Percentiles rank a stretch among this genome's conserved stretches.
Evolutionary conservation across 2,113 vertebrate species (phyloP).

Genomic region (Mesoclemmys tuberculata): DNA sequence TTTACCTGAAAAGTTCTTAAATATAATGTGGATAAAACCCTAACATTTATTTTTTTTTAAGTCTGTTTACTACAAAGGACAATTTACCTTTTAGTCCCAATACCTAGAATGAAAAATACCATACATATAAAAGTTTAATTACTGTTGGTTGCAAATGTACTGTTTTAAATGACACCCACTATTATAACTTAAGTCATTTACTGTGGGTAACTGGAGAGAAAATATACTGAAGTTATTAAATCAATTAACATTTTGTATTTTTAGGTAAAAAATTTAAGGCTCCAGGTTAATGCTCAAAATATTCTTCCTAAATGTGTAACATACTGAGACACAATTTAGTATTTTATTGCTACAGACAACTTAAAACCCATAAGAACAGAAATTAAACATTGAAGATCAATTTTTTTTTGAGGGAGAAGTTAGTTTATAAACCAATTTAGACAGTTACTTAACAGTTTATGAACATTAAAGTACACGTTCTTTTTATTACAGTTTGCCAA

Average conservation of each 20-base stretch:
- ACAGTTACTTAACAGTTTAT: slow-evolving; percentile 22
- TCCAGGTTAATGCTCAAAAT: neutral
- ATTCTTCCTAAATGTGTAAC: neutral
- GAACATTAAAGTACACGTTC: neutral
- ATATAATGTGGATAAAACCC: neutral
- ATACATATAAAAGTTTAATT: neutral
- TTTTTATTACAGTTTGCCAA: slow-evolving; percentile 29
- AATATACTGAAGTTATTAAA: neutral
- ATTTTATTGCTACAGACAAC: neutral
- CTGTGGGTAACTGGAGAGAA: neutral
- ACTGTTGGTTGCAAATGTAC: neutral
- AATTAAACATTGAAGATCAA: neutral
- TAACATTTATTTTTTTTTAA: neutral
- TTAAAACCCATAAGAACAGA: neutral
- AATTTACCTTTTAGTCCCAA: neutral
- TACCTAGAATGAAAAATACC: neutral
- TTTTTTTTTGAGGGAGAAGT: neutral
- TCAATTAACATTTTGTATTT: neutral
- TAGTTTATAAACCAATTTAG: slow-evolving; percentile 1
- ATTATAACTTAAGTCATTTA: neutral
- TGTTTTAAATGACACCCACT: neutral
- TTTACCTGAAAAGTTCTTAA: neutral
- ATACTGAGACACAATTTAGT: neutral
- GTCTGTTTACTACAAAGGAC: neutral
- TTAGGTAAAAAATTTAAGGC: neutral